Evolutionary conservation across 2,113 vertebrate genomes (phyloP).

Genomic region (Eolophus roseicapilla): DNA sequence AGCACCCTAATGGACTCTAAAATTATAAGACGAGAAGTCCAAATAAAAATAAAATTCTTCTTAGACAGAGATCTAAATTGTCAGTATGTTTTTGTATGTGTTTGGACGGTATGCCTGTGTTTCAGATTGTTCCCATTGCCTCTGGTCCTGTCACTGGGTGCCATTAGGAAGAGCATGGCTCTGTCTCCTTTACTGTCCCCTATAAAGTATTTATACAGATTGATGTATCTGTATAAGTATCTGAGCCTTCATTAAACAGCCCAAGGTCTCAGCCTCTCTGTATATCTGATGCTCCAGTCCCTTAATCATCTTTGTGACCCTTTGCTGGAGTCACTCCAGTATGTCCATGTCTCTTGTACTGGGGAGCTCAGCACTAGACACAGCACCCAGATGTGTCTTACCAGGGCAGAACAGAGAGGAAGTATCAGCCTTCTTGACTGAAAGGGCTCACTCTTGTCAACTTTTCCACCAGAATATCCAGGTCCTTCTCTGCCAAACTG

Average conservation of each 20-base stretch:
- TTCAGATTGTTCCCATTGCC: neutral
- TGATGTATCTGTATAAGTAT: neutral
- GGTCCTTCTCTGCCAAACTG: neutral
- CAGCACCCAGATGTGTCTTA: neutral
- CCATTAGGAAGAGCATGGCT: neutral
- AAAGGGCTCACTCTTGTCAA: neutral
- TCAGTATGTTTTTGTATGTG: neutral
- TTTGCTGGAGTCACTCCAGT: neutral
- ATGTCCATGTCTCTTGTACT: neutral
- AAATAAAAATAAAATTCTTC: neutral
- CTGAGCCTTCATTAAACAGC: neutral
- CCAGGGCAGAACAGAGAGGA: neutral
- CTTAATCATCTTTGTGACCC: neutral
- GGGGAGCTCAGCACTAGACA: neutral
- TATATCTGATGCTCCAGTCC: neutral
- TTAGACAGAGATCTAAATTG: neutral
- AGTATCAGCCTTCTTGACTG: neutral
- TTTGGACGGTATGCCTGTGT: neutral
- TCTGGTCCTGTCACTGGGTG: neutral
- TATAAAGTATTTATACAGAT: neutral
- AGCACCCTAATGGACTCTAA: neutral
- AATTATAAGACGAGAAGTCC: neutral
- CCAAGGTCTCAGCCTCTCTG: neutral
- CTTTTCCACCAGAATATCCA: neutral
- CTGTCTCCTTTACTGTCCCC: neutral